Conservation (phyloP, 92 coral and sea anemone species). For the Anthopleura xanthogrammica region DNA sequence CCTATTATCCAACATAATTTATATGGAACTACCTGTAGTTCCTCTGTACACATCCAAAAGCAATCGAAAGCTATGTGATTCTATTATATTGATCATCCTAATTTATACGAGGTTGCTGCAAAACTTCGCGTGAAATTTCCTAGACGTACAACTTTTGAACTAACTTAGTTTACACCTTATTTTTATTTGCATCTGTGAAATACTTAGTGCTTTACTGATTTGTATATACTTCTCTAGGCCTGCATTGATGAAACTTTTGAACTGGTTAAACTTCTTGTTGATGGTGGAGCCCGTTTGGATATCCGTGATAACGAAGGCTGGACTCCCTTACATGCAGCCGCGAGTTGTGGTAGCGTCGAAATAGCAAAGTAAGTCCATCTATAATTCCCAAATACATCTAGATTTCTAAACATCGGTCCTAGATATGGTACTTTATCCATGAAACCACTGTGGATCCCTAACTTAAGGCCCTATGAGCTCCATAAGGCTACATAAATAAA, state of each 20-base stretch:
- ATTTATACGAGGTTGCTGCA: conserved; percentile 1
- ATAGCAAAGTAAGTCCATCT: conserved; percentile 88
- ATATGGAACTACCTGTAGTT: background rate
- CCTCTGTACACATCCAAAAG: background rate
- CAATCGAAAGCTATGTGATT: background rate
- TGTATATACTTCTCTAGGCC: conserved; percentile 53
- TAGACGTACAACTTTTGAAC: background rate
- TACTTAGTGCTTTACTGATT: conserved; percentile 2
- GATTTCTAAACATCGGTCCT: conserved; percentile 33
- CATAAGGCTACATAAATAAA: conserved; percentile 7
- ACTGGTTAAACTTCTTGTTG: conserved; percentile 82
- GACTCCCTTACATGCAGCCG: conserved; percentile 98
- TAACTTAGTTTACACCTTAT: conserved; percentile 13
- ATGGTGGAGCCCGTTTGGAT: conserved; percentile 87
- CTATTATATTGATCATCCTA: background rate
- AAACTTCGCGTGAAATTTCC: conserved; percentile 7
- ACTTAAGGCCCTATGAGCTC: background rate
- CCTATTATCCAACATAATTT: background rate
- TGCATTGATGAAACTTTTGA: conserved; percentile 95
- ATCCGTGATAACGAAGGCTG: conserved; percentile 97
- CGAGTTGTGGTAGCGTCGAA: conserved; percentile 97
- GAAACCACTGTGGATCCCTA: background rate
- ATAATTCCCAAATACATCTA: conserved; percentile 50
- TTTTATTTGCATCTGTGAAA: conserved; percentile 22
- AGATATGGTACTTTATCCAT: background rate